Conservation (phyloP, 2,888 invertebrate species). For the Macaria notata region DNA sequence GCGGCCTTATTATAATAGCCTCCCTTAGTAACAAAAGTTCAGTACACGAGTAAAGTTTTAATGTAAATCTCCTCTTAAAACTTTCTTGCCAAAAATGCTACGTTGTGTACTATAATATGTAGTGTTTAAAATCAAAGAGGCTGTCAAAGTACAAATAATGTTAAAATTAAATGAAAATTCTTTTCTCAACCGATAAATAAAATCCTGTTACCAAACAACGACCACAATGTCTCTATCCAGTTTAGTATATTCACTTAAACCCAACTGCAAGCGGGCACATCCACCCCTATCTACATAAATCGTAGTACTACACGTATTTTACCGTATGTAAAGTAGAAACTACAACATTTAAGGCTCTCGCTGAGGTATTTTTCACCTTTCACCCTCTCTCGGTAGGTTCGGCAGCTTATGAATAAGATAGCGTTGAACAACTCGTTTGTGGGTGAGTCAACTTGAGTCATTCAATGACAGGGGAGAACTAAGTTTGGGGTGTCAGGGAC, state of each 20-base stretch:
- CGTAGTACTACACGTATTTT: slow-evolving; percentile 21
- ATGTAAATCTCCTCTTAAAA: no score
- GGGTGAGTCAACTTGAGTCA: slow-evolving; percentile 37
- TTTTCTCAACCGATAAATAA: neutral
- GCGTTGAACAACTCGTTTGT: slow-evolving; percentile 38
- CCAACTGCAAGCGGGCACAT: slow-evolving; percentile 5
- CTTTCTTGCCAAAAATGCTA: no score
- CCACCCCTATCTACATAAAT: slow-evolving; percentile 18
- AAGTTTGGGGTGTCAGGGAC: slow-evolving; percentile 6
- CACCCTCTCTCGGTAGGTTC: slow-evolving; percentile 28
- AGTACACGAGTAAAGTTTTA: no score
- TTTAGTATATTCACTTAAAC: slow-evolving; percentile 10
- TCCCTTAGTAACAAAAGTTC: no score
- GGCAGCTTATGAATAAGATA: slow-evolving; percentile 45
- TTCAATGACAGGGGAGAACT: slow-evolving; percentile 26
- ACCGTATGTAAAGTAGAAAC: slow-evolving; percentile 30
- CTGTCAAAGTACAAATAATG: no score
- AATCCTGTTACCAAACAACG: neutral
- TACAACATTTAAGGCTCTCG: slow-evolving; percentile 32
- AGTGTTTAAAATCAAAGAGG: no score
- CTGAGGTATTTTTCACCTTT: slow-evolving; percentile 32
- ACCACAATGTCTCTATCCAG: neutral
- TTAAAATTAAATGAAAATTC: no score
- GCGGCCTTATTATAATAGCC: no score
- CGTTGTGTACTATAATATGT: no score